Percentiles rank a stretch among this genome's conserved stretches.
phyloP scores from a whole-genome alignment of 1,140 invertebrate genomes.

The Drosophila ambigua region DNA sequence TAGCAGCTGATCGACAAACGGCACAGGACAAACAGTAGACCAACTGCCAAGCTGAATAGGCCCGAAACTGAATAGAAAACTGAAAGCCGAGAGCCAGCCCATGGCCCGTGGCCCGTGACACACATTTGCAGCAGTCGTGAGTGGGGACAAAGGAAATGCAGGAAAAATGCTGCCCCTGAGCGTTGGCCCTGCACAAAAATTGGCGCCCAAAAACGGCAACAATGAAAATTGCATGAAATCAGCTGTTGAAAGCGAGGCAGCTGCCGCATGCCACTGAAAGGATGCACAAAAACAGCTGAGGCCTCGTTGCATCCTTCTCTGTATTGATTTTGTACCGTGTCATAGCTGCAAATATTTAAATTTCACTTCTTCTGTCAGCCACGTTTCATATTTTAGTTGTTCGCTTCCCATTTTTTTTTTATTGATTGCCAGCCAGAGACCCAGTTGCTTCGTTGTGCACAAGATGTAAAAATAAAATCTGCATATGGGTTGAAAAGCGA shows the following conservation, averaged over 20 bases:
- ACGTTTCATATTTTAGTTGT: slow-evolving; percentile 25
- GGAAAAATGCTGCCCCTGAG: slow-evolving; percentile 30
- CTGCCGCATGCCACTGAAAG: slow-evolving; percentile 44
- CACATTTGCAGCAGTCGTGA: slow-evolving; percentile 51
- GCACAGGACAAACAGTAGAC: slow-evolving; percentile 22
- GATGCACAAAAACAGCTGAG: slow-evolving; percentile 58
- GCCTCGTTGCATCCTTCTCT: slow-evolving; percentile 29
- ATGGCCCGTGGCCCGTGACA: slow-evolving; percentile 76
- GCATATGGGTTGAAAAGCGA: slow-evolving; percentile 2
- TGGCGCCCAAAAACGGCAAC: slow-evolving; percentile 67
- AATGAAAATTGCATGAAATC: slow-evolving; percentile 73
- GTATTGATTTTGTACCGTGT: slow-evolving; percentile 61
- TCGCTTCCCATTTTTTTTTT: slow-evolving; percentile 5
- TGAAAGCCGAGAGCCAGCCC: slow-evolving; percentile 2
- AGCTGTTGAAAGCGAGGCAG: slow-evolving; percentile 56
- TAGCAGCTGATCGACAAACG: slow-evolving; percentile 68
- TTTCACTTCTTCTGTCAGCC: slow-evolving; percentile 33
- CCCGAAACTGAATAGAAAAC: slow-evolving; percentile 13
- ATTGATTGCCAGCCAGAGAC: slow-evolving; percentile 45
- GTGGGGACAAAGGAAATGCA: slow-evolving; percentile 40
- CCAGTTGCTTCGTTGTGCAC: slow-evolving; percentile 37
- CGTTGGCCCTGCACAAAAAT: slow-evolving; percentile 46
- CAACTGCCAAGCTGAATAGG: slow-evolving; percentile 47
- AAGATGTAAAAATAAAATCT: slow-evolving; percentile 27
- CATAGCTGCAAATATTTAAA: slow-evolving; percentile 52